These are phyloP conservation scores for Drosophila nigrodunni DNA, from an alignment of 1,140 invertebrate species.

Conservation along the genomic window DNA sequence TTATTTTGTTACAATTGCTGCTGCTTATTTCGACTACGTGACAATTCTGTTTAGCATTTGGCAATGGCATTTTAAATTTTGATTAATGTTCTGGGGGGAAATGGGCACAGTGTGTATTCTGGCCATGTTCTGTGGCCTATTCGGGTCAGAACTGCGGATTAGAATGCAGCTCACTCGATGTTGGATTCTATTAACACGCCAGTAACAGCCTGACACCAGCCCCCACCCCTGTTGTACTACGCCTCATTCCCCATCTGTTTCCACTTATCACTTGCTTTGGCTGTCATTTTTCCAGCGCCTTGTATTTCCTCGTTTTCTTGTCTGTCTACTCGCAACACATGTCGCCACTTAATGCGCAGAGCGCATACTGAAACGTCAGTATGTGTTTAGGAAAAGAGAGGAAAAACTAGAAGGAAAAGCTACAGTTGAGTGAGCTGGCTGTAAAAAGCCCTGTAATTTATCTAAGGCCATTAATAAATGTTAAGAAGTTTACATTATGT, in stretches of 20 bases:
- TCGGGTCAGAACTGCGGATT: conserved; percentile 50
- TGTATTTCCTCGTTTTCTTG: conserved; percentile 20
- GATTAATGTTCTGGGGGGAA: conserved; percentile 55
- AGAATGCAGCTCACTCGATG: conserved; percentile 59
- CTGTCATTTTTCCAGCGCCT: conserved; percentile 6
- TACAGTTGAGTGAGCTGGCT: too few species aligned
- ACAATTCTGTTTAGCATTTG: conserved; percentile 11
- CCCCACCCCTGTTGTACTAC: background rate
- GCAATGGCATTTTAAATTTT: conserved; percentile 35
- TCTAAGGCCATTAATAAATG: too few species aligned
- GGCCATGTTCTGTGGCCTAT: conserved; percentile 31
- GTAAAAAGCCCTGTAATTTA: too few species aligned
- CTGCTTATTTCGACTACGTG: background rate
- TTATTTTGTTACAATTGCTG: conserved; percentile 17
- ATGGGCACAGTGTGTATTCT: conserved; percentile 1
- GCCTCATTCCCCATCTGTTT: background rate
- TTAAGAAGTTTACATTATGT: too few species aligned
- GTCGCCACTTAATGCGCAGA: conserved; percentile 77
- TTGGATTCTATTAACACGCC: conserved; percentile 67
- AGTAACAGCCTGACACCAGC: conserved; percentile 18
- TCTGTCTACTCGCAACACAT: conserved; percentile 62
- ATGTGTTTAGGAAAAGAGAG: background rate
- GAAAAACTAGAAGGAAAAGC: background rate
- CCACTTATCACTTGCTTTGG: conserved; percentile 12
- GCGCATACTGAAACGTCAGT: conserved; percentile 66